A percentile compares a stretch with the other conserved stretches of the same genome.
phyloP scores from a whole-genome alignment of 2,113 vertebrate genomes.

The Dissostichus mawsoni region DNA sequence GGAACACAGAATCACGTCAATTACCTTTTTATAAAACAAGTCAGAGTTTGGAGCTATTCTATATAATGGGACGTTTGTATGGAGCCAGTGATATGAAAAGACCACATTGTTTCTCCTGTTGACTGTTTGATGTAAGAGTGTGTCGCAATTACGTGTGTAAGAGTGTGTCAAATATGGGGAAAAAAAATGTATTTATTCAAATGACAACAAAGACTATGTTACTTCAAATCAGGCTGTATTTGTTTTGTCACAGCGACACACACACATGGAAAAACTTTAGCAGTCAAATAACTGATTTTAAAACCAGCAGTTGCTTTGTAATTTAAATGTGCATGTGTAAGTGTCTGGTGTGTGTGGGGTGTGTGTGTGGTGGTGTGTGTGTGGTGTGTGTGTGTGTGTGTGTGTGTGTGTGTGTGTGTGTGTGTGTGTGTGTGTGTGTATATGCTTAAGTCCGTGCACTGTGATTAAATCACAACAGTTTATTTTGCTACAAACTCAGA shows the following conservation, averaged over 20 bases:
- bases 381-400: conserved; percentile 8
- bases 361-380: conserved; percentile 4
- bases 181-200: background rate
- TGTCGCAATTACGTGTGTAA: too few relatives aligned
- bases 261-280: background rate
- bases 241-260: background rate
- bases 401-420: conserved; percentile 12
- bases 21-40: conserved; percentile 47
- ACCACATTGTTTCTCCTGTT: conserved; percentile 8
- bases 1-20: conserved; percentile 36
- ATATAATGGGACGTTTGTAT: conserved; percentile 12
- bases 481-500: conserved; percentile 33
- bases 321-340: conserved; percentile 9
- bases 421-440: conserved; percentile 5
- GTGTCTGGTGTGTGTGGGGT: background rate
- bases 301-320: conserved; percentile 30
- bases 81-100: background rate
- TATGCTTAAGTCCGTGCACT: conserved; percentile 6
- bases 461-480: conserved; percentile 31
- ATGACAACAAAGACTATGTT: background rate
- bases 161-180: background rate
- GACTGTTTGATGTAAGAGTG: background rate
- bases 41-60: background rate
- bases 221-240: background rate
- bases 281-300: conserved; percentile 3